phyloP scores from a whole-genome alignment of 2,888 invertebrate genomes.

The Apocheima hispidaria region DNA sequence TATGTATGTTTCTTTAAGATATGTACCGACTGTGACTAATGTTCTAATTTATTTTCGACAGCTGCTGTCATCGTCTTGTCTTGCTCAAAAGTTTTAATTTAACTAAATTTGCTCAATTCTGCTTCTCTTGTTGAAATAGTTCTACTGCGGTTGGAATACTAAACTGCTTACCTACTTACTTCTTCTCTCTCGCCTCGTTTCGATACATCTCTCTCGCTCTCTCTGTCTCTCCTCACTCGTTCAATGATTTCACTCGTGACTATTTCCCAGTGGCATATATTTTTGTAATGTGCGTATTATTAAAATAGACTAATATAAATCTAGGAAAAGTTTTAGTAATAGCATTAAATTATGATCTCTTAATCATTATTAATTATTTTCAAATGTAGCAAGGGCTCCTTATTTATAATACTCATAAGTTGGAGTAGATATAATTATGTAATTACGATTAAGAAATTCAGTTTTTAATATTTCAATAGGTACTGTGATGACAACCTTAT shows the following conservation, averaged over 20 bases:
- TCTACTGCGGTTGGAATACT: slow-evolving; percentile 29
- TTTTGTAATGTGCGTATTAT: slow-evolving; percentile 75
- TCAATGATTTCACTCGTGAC: slow-evolving; percentile 59
- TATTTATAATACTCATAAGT: slow-evolving; percentile 86
- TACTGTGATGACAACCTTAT: slow-evolving; percentile 63
- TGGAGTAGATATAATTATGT: slow-evolving; percentile 71
- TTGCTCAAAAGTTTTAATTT: slow-evolving; percentile 82
- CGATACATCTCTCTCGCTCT: slow-evolving; percentile 22
- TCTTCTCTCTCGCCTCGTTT: slow-evolving; percentile 19
- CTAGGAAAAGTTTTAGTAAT: slow-evolving; percentile 77
- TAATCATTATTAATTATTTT: slow-evolving; percentile 86
- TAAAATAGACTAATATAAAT: slow-evolving; percentile 81
- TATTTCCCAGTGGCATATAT: slow-evolving; percentile 77
- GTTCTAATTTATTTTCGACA: slow-evolving; percentile 68
- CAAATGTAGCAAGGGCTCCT: slow-evolving; percentile 73
- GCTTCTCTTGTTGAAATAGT: slow-evolving; percentile 54
- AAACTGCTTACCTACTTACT: slow-evolving; percentile 29
- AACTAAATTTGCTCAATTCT: slow-evolving; percentile 83
- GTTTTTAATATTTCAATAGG: slow-evolving; percentile 59
- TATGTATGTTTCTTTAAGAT: slow-evolving; percentile 64
- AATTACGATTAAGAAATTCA: slow-evolving; percentile 54
- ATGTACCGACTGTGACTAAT: slow-evolving; percentile 58
- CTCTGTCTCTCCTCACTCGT: slow-evolving; percentile 56
- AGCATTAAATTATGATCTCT: slow-evolving; percentile 85
- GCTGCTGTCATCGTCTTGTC: slow-evolving; percentile 75